phyloP scores from a whole-genome alignment of 2,888 invertebrate genomes.

The Phalera bucephala region DNA sequence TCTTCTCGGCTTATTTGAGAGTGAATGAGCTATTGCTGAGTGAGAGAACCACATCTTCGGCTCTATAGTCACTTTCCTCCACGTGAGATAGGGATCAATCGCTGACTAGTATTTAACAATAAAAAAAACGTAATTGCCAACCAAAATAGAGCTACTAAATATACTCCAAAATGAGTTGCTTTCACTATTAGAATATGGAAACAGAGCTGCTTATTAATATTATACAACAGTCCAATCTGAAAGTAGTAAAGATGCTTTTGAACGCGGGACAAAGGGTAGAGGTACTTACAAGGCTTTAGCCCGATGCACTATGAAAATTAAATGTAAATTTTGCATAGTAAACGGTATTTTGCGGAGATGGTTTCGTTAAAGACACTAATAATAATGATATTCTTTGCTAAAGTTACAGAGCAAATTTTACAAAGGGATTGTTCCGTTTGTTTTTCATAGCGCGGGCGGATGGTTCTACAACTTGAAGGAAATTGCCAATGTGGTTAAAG shows the following conservation, averaged over 20 bases:
- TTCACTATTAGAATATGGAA: background rate
- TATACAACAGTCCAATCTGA: constrained; percentile 19
- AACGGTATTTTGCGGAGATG: constrained; percentile 10
- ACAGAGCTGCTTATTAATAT: constrained; percentile 15
- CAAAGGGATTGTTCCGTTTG: constrained; percentile 37
- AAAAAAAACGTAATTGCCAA: too few relatives aligned
- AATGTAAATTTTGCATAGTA: constrained; percentile 20
- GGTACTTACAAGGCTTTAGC: constrained; percentile 10
- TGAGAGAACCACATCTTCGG: too few relatives aligned
- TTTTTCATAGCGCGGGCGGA: constrained; percentile 34
- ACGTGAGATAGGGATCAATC: too few relatives aligned
- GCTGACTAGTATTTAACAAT: too few relatives aligned
- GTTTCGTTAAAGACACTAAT: constrained; percentile 29
- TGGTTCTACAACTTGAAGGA: constrained; percentile 35
- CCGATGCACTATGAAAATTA: constrained; percentile 27
- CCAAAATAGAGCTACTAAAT: too few relatives aligned
- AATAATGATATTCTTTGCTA: constrained; percentile 36
- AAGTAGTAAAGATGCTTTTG: constrained; percentile 14
- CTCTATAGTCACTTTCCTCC: too few relatives aligned
- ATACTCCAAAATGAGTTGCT: too few relatives aligned
- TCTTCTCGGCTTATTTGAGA: too few relatives aligned
- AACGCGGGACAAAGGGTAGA: constrained; percentile 19
- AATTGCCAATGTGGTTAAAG: constrained; percentile 42
- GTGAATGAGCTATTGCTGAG: too few relatives aligned
- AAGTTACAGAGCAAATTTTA: constrained; percentile 37